Conservation (phyloP, 2,113 vertebrate genomes). For the Oncorhynchus mykiss region DNA sequence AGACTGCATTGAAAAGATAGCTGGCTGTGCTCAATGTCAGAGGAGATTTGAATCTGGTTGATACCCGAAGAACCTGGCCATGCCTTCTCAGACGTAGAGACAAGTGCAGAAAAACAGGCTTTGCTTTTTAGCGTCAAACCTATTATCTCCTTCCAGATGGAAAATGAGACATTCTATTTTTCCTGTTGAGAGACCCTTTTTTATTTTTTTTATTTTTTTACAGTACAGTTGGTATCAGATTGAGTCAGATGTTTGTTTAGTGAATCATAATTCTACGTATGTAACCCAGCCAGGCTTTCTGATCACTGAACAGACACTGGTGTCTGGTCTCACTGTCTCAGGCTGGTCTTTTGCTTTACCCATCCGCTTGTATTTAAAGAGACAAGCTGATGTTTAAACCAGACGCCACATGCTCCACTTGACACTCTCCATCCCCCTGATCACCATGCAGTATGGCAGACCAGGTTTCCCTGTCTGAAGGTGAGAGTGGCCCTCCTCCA, state of each 20-base stretch:
- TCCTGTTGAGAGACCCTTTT: not conserved
- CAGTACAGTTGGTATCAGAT: too few relatives aligned
- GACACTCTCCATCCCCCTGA: conserved; percentile 28
- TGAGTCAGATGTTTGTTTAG: too few relatives aligned
- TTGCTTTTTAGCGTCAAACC: not conserved
- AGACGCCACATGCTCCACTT: conserved; percentile 32
- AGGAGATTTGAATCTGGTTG: not conserved
- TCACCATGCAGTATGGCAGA: conserved; percentile 16
- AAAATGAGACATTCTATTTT: not conserved
- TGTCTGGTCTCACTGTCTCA: conserved; percentile 5
- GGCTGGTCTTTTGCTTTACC: not conserved
- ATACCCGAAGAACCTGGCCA: not conserved
- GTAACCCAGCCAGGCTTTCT: too few relatives aligned
- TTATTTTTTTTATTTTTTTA: not conserved
- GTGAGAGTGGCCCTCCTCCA: conserved; percentile 13
- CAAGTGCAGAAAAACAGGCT: not conserved
- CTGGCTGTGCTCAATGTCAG: conserved; percentile 15
- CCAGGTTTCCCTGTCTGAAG: conserved; percentile 3
- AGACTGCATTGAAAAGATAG: conserved; percentile 8
- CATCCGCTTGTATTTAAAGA: conserved; percentile 25
- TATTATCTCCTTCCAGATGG: conserved; percentile 6
- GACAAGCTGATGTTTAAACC: conserved; percentile 19
- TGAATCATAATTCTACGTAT: too few relatives aligned
- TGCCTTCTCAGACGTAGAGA: not conserved
- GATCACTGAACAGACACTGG: too few relatives aligned